Percentiles rank a stretch among this genome's conserved stretches.
Evolutionary conservation across 1,140 invertebrate species (phyloP).

Genomic region (Caenorhabditis briggsae): DNA sequence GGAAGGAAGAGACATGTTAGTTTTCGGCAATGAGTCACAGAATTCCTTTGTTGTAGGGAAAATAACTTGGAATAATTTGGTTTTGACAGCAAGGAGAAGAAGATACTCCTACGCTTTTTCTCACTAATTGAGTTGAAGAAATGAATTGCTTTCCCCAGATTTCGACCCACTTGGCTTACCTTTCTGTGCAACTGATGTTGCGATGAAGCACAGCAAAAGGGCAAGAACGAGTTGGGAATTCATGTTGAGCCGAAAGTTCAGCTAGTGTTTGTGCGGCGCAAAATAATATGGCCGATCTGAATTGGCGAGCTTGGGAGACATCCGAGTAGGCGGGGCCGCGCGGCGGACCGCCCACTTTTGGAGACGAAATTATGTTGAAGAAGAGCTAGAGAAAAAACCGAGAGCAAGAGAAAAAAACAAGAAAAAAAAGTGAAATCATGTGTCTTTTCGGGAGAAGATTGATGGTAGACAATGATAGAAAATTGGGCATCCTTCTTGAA

Average conservation of each 20-base stretch:
- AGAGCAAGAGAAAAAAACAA: not conserved
- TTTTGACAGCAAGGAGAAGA: constrained; percentile 7
- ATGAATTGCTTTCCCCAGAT: too few species aligned
- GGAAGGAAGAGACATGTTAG: not conserved
- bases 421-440: constrained; percentile 46
- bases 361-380: constrained; percentile 49
- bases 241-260: constrained; percentile 35
- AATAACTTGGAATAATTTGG: not conserved
- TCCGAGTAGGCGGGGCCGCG: constrained; percentile 8
- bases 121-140: too few species aligned
- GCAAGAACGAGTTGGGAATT: constrained; percentile 34
- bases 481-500: constrained; percentile 18
- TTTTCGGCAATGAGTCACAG: not conserved
- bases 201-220: constrained; percentile 32
- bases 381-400: constrained; percentile 12
- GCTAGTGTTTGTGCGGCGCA: constrained; percentile 28
- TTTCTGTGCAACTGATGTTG: constrained; percentile 35
- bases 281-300: constrained; percentile 40
- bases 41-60: not conserved
- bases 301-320: constrained; percentile 20
- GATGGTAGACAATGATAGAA: constrained; percentile 52
- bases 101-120: not conserved
- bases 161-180: not conserved
- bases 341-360: constrained; percentile 31
- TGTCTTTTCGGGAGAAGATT: constrained; percentile 41